A percentile compares a stretch with the other conserved stretches of the same genome.
Evolutionary conservation across 2,113 vertebrate species (phyloP).

Genomic region (human (Homo sapiens)): GRCh38 chr1:194983001-194983500

Average conservation of each 20-base stretch:
- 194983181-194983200: not conserved
- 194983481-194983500: not conserved
- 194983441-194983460: not conserved
- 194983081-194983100: constrained; percentile 12
- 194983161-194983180: not conserved
- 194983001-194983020: not conserved
- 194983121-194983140: not conserved
- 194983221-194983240: not conserved
- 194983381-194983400: too few relatives aligned
- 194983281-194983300: not conserved
- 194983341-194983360: too few relatives aligned
- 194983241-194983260: not conserved
- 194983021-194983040: constrained; percentile 12
- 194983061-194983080: constrained; percentile 11
- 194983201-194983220: not conserved
- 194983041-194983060: not conserved
- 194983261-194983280: not conserved
- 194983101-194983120: not conserved
- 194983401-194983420: too few relatives aligned
- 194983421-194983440: not conserved
- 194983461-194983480: not conserved
- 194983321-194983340: not conserved
- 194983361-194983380: too few relatives aligned
- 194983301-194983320: not conserved
- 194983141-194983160: not conserved